Percentiles rank a stretch among this genome's conserved stretches.
phyloP scores from a whole-genome alignment of 2,113 vertebrate species.

The Cinclus cinclus region DNA sequence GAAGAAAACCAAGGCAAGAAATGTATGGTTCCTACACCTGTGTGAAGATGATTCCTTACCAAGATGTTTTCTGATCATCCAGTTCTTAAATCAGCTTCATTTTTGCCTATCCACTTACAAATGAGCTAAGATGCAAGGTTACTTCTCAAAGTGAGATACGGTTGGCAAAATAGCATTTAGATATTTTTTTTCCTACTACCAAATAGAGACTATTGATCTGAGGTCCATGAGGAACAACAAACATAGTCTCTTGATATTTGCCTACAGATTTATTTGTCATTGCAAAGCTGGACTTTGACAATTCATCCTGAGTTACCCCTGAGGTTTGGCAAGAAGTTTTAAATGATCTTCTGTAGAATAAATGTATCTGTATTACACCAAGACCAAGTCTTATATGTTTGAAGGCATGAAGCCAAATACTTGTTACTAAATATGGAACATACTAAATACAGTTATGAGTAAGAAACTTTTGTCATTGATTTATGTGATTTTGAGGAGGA shows the following conservation, averaged over 20 bases:
- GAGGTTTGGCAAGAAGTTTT: background rate
- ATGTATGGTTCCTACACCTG: no score
- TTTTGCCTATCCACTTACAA: background rate
- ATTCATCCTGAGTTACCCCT: background rate
- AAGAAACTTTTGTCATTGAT: background rate
- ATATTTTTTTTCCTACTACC: background rate
- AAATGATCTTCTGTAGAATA: background rate
- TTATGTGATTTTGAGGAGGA: background rate
- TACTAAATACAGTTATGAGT: background rate
- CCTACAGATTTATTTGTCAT: background rate
- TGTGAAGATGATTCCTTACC: background rate
- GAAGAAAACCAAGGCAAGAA: background rate
- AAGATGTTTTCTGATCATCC: background rate
- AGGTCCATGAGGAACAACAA: background rate
- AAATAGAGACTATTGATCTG: slow-evolving; percentile 5
- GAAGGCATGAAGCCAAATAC: background rate
- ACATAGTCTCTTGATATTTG: background rate
- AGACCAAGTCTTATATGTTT: background rate
- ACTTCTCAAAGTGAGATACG: background rate
- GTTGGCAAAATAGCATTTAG: background rate
- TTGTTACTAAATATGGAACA: background rate
- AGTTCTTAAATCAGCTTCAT: background rate
- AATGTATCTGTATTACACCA: background rate
- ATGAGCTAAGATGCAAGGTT: background rate
- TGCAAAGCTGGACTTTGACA: slow-evolving; percentile 18